A percentile compares a stretch with the other conserved stretches of the same genome.
phyloP scores from a whole-genome alignment of 2,888 invertebrate genomes.

The Melinaea menophilus region DNA sequence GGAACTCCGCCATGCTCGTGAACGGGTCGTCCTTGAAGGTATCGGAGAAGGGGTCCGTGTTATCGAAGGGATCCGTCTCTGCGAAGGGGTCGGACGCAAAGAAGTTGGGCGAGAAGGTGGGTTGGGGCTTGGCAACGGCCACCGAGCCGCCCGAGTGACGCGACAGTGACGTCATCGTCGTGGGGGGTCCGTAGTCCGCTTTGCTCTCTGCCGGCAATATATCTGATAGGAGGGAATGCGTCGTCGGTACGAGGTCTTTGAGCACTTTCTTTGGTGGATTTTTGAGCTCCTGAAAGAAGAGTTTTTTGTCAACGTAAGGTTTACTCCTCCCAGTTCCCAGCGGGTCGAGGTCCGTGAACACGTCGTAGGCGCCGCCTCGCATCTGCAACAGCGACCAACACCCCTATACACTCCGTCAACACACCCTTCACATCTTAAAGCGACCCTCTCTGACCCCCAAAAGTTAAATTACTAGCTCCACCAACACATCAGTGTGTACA shows the following conservation, averaged over 20 bases:
- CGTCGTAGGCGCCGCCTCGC: conserved; percentile 81
- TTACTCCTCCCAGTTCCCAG: conserved; percentile 93
- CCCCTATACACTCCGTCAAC: not conserved
- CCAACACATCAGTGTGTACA: not conserved
- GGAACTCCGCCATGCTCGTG: conserved; percentile 63
- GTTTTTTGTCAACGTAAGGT: conserved; percentile 96
- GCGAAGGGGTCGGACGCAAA: conserved; percentile 81
- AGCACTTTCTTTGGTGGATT: conserved; percentile 95
- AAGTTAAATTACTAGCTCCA: not conserved
- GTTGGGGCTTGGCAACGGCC: conserved; percentile 57
- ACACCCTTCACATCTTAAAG: not conserved
- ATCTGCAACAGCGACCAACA: conserved; percentile 66
- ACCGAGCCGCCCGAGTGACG: conserved; percentile 73
- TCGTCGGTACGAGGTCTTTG: conserved; percentile 85
- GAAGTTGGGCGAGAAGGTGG: conserved; percentile 49
- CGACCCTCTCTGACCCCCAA: no score
- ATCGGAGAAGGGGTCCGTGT: conserved; percentile 82
- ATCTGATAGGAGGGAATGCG: conserved; percentile 60
- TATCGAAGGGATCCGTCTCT: conserved; percentile 85
- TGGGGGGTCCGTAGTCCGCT: conserved; percentile 61
- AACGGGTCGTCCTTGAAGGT: conserved; percentile 81
- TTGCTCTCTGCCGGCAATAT: conserved; percentile 53
- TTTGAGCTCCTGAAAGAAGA: conserved; percentile 96
- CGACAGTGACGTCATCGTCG: conserved; percentile 69
- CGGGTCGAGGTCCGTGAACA: conserved; percentile 96